Conservation (phyloP, 1,140 invertebrate genomes). For the Oedothorax gibbosus region DNA sequence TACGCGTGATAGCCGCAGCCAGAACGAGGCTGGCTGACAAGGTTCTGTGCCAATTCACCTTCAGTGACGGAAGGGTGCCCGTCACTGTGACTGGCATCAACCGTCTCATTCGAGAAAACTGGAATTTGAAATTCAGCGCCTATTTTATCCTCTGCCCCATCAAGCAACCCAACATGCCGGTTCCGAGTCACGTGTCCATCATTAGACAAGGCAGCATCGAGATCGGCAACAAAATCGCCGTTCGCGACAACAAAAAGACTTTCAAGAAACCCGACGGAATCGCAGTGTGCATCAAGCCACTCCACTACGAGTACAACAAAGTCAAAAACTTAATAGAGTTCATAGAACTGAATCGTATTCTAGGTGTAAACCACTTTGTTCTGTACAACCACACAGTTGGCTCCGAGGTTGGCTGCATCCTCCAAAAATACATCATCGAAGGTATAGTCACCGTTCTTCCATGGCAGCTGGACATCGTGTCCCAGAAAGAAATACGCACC, state of each 20-base stretch:
- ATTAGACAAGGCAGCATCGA: slow-evolving; percentile 71
- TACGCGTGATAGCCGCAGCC: slow-evolving; percentile 87
- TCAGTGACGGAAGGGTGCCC: slow-evolving; percentile 67
- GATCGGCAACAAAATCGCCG: slow-evolving; percentile 71
- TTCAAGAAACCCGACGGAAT: slow-evolving; percentile 70
- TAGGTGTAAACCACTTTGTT: slow-evolving; percentile 89
- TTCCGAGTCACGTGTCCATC: slow-evolving; percentile 76
- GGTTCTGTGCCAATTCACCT: slow-evolving; percentile 87
- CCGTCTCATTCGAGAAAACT: slow-evolving; percentile 89
- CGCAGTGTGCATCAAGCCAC: slow-evolving; percentile 92
- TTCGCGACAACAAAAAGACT: slow-evolving; percentile 67
- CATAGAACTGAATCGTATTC: slow-evolving; percentile 86
- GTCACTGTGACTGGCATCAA: slow-evolving; percentile 66
- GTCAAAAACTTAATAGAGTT: slow-evolving; percentile 86
- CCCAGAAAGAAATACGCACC: slow-evolving; percentile 90
- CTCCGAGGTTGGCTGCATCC: slow-evolving; percentile 76
- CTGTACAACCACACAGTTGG: slow-evolving; percentile 94
- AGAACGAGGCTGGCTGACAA: slow-evolving; percentile 83
- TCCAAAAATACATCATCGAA: slow-evolving; percentile 77
- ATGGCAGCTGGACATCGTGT: slow-evolving; percentile 87
- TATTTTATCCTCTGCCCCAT: slow-evolving; percentile 85
- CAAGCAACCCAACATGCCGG: slow-evolving; percentile 38
- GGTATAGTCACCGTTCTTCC: slow-evolving; percentile 82
- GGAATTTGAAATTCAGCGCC: slow-evolving; percentile 93
- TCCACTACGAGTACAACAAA: slow-evolving; percentile 89